Conservation (phyloP, 2,113 vertebrate species). For the Anas platyrhynchos region DNA sequence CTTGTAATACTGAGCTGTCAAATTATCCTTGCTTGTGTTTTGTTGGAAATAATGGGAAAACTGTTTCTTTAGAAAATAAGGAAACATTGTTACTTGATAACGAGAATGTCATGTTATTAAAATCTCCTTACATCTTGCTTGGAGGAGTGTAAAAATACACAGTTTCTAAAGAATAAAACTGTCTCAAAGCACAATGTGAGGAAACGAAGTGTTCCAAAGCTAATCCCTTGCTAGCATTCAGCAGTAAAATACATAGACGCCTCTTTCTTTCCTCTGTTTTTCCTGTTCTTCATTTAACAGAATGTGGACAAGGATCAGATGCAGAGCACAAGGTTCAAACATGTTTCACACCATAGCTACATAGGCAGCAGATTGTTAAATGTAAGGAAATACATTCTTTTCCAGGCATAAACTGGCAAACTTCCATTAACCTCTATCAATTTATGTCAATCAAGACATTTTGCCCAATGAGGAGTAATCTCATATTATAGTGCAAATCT, state of each 20-base stretch:
- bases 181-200: conserved; percentile 72
- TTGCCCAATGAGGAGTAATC: background rate
- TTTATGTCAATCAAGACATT: background rate
- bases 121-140: background rate
- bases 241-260: conserved; percentile 53
- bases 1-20: background rate
- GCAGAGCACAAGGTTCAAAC: conserved; percentile 10
- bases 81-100: background rate
- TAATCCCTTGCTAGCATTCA: conserved; percentile 76
- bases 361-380: background rate
- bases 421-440: background rate
- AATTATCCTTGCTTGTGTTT: background rate
- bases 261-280: conserved; percentile 72
- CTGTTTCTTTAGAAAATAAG: background rate
- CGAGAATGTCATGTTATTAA: background rate
- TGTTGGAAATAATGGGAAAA: conserved; percentile 18
- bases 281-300: conserved; percentile 67
- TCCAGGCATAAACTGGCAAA: background rate
- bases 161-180: conserved; percentile 38
- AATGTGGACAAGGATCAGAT: conserved; percentile 9
- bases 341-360: background rate
- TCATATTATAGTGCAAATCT: background rate
- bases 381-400: background rate
- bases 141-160: conserved; percentile 16
- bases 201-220: conserved; percentile 70